These are phyloP conservation scores for Ischnus inquisitorius DNA, from an alignment of 2,888 invertebrate species.

Conservation along the genomic window DNA sequence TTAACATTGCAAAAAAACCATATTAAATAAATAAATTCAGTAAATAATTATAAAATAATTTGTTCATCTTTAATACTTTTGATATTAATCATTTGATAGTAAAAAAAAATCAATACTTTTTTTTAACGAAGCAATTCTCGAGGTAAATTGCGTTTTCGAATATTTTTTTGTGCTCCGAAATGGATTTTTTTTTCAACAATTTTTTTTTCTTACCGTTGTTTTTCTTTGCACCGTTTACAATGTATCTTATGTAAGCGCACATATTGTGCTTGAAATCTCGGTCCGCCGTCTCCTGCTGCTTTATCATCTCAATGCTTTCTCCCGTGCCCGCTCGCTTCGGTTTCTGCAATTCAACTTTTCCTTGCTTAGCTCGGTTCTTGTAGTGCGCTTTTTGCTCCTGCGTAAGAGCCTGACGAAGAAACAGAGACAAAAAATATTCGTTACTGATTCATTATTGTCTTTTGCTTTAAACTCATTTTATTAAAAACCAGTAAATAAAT, in stretches of 20 bases:
- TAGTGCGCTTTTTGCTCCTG: constrained; percentile 74
- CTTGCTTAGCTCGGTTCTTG: constrained; percentile 76
- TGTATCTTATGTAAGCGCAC: constrained; percentile 74
- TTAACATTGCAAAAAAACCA: neutral
- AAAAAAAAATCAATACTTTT: neutral
- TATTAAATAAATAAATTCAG: neutral
- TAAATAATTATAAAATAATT: neutral
- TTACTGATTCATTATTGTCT: constrained; percentile 10
- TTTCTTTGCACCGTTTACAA: constrained; percentile 65
- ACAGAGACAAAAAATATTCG: constrained; percentile 44
- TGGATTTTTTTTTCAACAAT: neutral
- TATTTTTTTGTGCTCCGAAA: neutral
- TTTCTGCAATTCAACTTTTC: constrained; percentile 67
- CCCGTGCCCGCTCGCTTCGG: constrained; percentile 80
- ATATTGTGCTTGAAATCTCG: constrained; percentile 74
- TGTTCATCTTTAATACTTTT: neutral
- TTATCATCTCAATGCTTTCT: constrained; percentile 72
- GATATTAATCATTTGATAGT: neutral
- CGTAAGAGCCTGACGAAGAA: constrained; percentile 71
- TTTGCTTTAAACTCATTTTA: neutral
- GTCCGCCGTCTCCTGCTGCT: constrained; percentile 67
- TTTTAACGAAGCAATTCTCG: neutral
- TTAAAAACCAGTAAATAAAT: neutral
- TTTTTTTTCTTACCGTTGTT: constrained; percentile 67
- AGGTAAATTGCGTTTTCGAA: neutral